Evolutionary conservation across 2,888 invertebrate species (phyloP).

Genomic region (Loripinus fragilis): DNA sequence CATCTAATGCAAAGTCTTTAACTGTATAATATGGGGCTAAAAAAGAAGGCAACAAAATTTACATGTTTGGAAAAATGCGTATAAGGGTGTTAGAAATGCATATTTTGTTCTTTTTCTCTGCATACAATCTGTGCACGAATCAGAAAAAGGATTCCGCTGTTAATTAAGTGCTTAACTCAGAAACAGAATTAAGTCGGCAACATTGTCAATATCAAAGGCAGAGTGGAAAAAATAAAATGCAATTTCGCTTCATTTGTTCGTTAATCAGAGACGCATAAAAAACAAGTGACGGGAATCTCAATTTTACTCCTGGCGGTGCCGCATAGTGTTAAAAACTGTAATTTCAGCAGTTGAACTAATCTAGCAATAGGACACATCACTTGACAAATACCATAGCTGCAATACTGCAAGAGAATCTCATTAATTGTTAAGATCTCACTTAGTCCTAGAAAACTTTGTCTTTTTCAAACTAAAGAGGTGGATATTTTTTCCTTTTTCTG

Average conservation of each 20-base stretch:
- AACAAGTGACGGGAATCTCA: background rate
- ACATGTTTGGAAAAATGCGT: background rate
- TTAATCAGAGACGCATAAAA: background rate
- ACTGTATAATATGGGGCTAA: too few species aligned
- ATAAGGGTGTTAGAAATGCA: background rate
- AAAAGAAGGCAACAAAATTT: too few species aligned
- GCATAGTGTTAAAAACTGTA: background rate
- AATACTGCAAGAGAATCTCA: too few species aligned
- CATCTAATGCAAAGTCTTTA: too few species aligned
- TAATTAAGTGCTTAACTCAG: background rate
- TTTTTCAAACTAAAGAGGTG: too few species aligned
- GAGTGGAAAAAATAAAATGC: background rate
- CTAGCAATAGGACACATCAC: background rate
- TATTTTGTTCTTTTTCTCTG: background rate
- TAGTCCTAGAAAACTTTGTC: too few species aligned
- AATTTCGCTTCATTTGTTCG: background rate
- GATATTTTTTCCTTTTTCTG: too few species aligned
- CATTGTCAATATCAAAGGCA: background rate
- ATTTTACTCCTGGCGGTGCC: background rate
- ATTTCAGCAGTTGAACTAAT: background rate
- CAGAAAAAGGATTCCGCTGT: background rate
- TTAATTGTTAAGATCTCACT: too few species aligned
- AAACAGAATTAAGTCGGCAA: background rate
- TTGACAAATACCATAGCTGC: too few species aligned
- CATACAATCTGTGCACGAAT: background rate